Conservation (phyloP, 1,140 invertebrate species). For the Camponotus floridanus region DNA sequence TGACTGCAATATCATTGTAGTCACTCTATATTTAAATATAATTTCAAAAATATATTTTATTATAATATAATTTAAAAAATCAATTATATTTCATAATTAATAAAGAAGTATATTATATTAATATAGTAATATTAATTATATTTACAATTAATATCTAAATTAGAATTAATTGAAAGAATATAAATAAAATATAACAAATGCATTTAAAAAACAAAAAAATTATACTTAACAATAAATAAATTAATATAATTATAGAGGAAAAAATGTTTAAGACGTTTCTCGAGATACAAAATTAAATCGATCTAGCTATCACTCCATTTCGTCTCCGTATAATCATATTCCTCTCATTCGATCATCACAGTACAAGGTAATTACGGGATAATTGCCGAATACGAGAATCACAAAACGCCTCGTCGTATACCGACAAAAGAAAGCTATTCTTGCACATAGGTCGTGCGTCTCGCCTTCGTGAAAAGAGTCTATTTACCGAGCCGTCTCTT, state of each 20-base stretch:
- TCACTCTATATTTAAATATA: too few relatives aligned
- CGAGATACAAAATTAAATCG: not conserved
- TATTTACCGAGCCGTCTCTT: slow-evolving; percentile 24
- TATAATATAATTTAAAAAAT: not conserved
- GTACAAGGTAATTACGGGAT: not conserved
- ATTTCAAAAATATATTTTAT: slow-evolving; percentile 3
- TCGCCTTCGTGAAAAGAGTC: slow-evolving; percentile 32
- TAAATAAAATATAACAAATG: too few relatives aligned
- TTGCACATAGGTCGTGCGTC: not conserved
- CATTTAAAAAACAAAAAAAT: too few relatives aligned
- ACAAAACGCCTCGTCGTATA: not conserved
- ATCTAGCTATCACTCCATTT: not conserved
- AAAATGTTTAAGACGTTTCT: not conserved
- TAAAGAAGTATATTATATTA: too few relatives aligned
- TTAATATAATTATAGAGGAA: not conserved
- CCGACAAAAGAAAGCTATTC: not conserved
- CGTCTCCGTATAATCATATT: not conserved
- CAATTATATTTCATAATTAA: not conserved
- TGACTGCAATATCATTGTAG: slow-evolving; percentile 3
- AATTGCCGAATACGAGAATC: not conserved
- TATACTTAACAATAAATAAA: too few relatives aligned
- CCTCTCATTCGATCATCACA: not conserved
- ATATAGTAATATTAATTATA: too few relatives aligned
- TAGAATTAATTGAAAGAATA: too few relatives aligned
- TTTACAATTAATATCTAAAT: too few relatives aligned